Conservation (phyloP, 2,113 vertebrate genomes). For the Rhipidura dahli region DNA sequence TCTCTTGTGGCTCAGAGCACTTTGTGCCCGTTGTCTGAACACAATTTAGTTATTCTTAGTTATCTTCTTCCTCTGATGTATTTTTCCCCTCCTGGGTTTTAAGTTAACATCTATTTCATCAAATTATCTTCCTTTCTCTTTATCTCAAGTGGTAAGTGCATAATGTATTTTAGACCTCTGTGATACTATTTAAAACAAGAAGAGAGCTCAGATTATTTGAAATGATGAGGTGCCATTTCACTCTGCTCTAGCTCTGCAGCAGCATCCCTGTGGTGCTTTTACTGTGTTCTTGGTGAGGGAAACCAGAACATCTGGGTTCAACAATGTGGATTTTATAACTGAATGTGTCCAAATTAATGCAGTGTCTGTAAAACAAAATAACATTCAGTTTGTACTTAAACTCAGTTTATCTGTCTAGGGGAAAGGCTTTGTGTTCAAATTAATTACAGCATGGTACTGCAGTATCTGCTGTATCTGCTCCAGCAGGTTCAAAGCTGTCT, state of each 20-base stretch:
- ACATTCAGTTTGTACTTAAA: background rate
- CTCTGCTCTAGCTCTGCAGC: background rate
- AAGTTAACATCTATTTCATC: background rate
- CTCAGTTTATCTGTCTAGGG: background rate
- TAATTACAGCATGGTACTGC: background rate
- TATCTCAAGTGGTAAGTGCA: background rate
- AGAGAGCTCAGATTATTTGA: background rate
- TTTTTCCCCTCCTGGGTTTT: background rate
- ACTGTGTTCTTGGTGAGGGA: background rate
- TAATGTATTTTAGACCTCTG: background rate
- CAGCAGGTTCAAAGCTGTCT: background rate
- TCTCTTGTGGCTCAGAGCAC: background rate
- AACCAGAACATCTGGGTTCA: background rate
- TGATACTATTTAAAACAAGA: background rate
- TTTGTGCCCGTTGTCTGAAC: background rate
- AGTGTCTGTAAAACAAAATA: background rate
- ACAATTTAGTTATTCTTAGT: background rate
- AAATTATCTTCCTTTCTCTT: background rate
- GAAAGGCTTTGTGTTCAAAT: background rate
- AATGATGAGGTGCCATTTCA: background rate
- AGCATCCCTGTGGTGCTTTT: background rate
- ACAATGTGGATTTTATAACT: background rate
- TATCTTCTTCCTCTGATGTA: background rate
- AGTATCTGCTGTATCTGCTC: background rate
- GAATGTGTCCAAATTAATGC: background rate